Evolutionary conservation across 2,113 vertebrate genomes (phyloP), one percentile per base, ranked within the genome.

Genomic region (Tachycineta bicolor): DNA sequence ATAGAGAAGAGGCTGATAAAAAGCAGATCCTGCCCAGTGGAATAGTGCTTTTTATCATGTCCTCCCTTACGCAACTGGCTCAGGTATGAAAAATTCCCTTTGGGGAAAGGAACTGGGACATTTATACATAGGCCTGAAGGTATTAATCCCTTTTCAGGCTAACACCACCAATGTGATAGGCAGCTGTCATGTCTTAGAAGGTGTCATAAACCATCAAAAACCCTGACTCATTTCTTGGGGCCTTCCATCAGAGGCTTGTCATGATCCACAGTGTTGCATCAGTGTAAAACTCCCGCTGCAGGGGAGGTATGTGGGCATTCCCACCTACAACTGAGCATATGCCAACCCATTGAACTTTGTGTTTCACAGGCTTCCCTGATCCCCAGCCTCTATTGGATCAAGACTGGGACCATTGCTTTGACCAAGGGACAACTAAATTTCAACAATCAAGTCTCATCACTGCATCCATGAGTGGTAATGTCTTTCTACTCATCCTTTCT

Each of bases 81-180:
- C 24, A 34, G 16, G 20, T 63, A 20, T 17, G n/a, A 71, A 70
- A 47, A 71, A 5, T 26, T 19, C 24, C n/a, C 19, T 20, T 39
- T n/a, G 10, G 31, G 13, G 34, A 71, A 31, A 7, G 34, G 15
- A 34, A 49, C 15, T 0, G 0, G 25, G 34, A 64, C 25, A 71
- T 49, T 49, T 9, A 64, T 14, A 22, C 14, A 25, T 9, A 26
- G 21, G 17, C 7, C 21, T 73, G 50, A 64, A 80, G 29, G 31
- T 21, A 31, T 49, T 49, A 2, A 41, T 34, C 6, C 21, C 50
- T 56, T 64, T n/a, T 49, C 34, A 56, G 23, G 5, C 9, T 47
- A 63, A 18, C 11, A 49, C 4, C 12, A 46, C 10, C 46, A 6
- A 31, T 41, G 25, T 56, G 34, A 71, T 17, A 64, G 17, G 25